A percentile compares a stretch with the other conserved stretches of the same genome.
phyloP scores from a whole-genome alignment of 1,140 invertebrate genomes.

The Brevipalpus yothersi region DNA sequence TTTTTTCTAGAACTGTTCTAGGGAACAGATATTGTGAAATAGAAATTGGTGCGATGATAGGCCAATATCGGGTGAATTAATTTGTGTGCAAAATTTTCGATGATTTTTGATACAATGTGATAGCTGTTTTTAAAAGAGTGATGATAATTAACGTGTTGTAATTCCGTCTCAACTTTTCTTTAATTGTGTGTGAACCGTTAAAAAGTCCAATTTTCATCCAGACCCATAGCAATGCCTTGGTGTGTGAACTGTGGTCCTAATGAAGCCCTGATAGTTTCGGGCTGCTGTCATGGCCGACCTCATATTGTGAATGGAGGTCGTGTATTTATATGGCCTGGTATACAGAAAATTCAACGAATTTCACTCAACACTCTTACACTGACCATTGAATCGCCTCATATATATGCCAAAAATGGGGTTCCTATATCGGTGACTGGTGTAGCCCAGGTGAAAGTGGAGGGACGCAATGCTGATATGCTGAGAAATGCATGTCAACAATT shows the following conservation, averaged over 20 bases:
- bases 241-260: slow-evolving; percentile 94
- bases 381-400: slow-evolving; percentile 28
- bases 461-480: slow-evolving; percentile 89
- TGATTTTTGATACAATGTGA: no score
- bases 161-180: no score
- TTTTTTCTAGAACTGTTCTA: no score
- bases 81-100: no score
- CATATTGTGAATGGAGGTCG: slow-evolving; percentile 74
- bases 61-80: no score
- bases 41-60: no score
- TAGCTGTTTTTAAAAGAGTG: no score
- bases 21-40: no score
- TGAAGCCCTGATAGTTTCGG: slow-evolving; percentile 84
- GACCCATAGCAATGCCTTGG: slow-evolving; percentile 32
- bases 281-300: slow-evolving; percentile 74
- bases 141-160: no score
- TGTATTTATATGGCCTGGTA: slow-evolving; percentile 83
- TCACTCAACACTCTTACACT: slow-evolving; percentile 90
- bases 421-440: slow-evolving; percentile 91
- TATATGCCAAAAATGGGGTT: slow-evolving; percentile 87
- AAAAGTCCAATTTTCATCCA: neutral
- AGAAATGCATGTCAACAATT: slow-evolving; percentile 89
- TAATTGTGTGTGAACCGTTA: no score
- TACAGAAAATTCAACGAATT: slow-evolving; percentile 73
- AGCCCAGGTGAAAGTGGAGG: slow-evolving; percentile 92